Evolutionary conservation across 2,113 vertebrate species (phyloP), one percentile per base, ranked within the genome.

Genomic region (Carassius carassius): DNA sequence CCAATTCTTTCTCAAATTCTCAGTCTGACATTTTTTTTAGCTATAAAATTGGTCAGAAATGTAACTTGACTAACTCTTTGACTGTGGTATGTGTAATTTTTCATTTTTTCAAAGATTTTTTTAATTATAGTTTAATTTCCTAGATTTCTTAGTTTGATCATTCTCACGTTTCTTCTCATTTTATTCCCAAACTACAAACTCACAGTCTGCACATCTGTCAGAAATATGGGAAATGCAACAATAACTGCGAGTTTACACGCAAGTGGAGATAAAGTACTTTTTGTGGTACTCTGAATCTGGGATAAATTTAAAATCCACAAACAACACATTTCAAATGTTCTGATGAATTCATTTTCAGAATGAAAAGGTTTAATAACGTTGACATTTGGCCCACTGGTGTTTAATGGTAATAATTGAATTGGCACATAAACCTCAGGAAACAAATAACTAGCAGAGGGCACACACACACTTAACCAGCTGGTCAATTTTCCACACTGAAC

Each of bases 301-400:
- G 51, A 8, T 23, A 6, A 3, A 74, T 74, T 74, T 16, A 23
- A 72, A 72, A 21, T 44, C 37, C 69, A 44, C 69, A 23, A 44
- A 7, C 37, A 72, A 44, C 21, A 44, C 21, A n/a, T 47, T 54
- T 74, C 8, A 16, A 41, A 74, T 49, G n/a, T 14, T 41, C 8
- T 0, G 72, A 74, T 49, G 70, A n/a, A 58, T 78, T 78, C 1
- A 14, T 78, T 58, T 35, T 32, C 49, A 56, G 11, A 47, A 63
- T 25, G 58, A 9, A 78, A 78, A 79, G 1, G 4, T 63, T 44
- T 44, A 10, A 16, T 79, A 25, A 17, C 8, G 19, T 1, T 25
- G 37, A 44, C n/a, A 19, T 79, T 63, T 79, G 77, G n/a, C 56
- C 78, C 13, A 4, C 58, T 29, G 78, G 58, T 80, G 56, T 65